Evolutionary conservation across 2,113 vertebrate species (phyloP).

Genomic region (Corvus cornix): DNA sequence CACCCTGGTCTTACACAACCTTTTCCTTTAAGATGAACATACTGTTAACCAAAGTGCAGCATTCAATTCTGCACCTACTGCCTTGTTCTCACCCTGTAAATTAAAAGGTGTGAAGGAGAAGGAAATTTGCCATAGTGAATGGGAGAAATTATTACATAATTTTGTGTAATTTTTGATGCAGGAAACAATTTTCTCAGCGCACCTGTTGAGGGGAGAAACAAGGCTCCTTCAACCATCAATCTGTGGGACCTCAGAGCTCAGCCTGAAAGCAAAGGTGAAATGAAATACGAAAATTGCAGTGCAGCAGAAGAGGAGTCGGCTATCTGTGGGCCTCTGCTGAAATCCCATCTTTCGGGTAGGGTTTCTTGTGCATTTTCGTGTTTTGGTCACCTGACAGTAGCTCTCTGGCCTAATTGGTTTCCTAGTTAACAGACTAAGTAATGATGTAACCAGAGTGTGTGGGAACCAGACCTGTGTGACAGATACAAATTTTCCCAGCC

Average conservation of each 20-base stretch:
- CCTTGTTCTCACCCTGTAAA: constrained; percentile 1
- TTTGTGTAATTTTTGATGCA: constrained; percentile 62
- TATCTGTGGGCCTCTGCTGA: constrained; percentile 90
- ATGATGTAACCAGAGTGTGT: constrained; percentile 99
- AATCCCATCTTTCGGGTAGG: constrained; percentile 90
- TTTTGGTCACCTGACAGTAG: constrained; percentile 90
- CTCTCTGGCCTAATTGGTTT: constrained; percentile 84
- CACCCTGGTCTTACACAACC: neutral
- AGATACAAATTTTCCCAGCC: constrained; percentile 95
- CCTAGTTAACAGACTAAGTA: constrained; percentile 85
- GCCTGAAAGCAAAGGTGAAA: constrained; percentile 99
- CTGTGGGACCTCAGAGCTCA: constrained; percentile 87
- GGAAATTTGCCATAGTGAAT: constrained; percentile 24
- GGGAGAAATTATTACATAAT: constrained; percentile 65
- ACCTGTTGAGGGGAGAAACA: constrained; percentile 75
- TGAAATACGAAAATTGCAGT: constrained; percentile 98
- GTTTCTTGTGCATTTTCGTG: constrained; percentile 90
- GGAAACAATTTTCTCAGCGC: constrained; percentile 75
- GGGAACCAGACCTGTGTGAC: constrained; percentile 94
- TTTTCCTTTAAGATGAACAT: neutral
- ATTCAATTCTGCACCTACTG: neutral
- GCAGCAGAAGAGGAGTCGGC: constrained; percentile 88
- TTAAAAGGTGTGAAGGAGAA: constrained; percentile 32
- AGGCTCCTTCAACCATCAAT: constrained; percentile 77
- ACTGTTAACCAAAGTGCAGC: neutral